Conservation (phyloP, 2,797 vertebrate species). For the Clangula hyemalis region DNA sequence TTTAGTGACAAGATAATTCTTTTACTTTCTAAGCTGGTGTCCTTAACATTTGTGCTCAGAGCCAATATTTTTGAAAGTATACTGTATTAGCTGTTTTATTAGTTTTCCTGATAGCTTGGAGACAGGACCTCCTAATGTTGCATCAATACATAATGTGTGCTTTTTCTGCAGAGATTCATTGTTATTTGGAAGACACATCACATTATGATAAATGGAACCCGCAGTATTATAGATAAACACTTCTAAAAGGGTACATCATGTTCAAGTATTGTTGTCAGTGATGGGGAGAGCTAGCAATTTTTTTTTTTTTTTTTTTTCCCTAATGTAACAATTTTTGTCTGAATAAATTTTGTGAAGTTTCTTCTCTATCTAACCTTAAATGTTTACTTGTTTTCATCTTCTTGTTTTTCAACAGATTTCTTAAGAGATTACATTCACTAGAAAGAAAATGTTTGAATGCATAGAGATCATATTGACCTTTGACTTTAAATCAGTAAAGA, state of each 20-base stretch:
- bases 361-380: neutral
- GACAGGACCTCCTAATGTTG: neutral
- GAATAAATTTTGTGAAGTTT: neutral
- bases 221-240: neutral
- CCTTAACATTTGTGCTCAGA: conserved; percentile 25
- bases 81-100: conserved; percentile 7
- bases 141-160: neutral
- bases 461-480: neutral
- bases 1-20: conserved; percentile 34
- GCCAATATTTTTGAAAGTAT: neutral
- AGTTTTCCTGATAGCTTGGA: conserved; percentile 25
- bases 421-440: neutral
- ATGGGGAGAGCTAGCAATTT: neutral
- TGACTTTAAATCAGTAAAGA: neutral
- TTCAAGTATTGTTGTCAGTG: conserved; percentile 5
- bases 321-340: neutral
- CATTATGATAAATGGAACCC: neutral
- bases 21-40: conserved; percentile 6
- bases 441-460: neutral
- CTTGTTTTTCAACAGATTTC: neutral
- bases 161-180: neutral
- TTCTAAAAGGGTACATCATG: neutral
- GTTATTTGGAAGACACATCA: neutral
- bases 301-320: neutral
- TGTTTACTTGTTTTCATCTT: neutral